Base-by-base conservation (phyloP, 1,140 invertebrate species). In the Pemphigus obesinymphae region DNA sequence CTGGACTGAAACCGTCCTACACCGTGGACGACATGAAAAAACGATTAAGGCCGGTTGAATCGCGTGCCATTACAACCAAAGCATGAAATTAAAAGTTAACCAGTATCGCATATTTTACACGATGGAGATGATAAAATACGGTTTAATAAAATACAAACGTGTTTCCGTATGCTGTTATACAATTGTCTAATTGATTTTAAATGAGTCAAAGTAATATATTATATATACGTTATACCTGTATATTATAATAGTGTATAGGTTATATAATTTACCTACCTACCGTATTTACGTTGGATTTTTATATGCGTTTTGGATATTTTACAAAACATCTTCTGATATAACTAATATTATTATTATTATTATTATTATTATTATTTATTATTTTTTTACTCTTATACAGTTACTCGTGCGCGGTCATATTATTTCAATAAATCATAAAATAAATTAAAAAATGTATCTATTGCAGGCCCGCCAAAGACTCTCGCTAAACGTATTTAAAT, bases 21-120 rank as follows among this genome's bases (percentile, higher is more conserved):
- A 73, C 13, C 4, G 26, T 11, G 70, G 29, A 73, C 45, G 26
- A 73, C 70, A 73, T 31, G 70, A 50, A 73, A 73, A 73, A 73
- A 50, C 70, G 70, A 73, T 73, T 73, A 73, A 50, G 8, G 3
- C 43, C 70, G 29, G 43, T 20, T 17, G 26, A 50, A 73, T 13
- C 26, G 45, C 70, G 43, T 48, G 43, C 68, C 23, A 31, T 72
- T 72, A n/a, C 20, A n/a, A 4, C 34, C 43, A 3, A 10, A 10
- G 40, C 40, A 72, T 31, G 68, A 72, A 72, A 72, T 48, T 72
- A 72, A 72, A 72, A 72, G 68, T 45, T 48, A 72, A 72, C 68
- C 43, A 7, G 43, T 34, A 70, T 48, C 23, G 26, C 43, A 20
- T 72, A 72, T 72, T 48, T 48, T 48, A 72, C 68, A 48, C 68